phyloP scores from a whole-genome alignment of 2,113 vertebrate genomes.

The Chunga burmeisteri region DNA sequence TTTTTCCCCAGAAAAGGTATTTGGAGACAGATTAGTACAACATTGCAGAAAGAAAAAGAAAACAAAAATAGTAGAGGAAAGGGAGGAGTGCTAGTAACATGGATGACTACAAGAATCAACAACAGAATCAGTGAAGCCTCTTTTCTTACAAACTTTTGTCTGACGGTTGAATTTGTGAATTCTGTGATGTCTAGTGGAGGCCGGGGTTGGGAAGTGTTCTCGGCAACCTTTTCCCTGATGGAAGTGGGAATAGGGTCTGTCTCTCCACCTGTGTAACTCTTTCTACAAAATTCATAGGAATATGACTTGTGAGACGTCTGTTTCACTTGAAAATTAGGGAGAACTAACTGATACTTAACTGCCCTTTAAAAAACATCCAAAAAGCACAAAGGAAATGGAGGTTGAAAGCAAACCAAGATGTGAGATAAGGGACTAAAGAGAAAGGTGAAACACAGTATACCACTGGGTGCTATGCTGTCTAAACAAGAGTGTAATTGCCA shows the following conservation, averaged over 20 bases:
- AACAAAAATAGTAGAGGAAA: background rate
- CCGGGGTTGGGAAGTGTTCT: background rate
- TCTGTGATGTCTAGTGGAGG: background rate
- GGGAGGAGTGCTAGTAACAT: background rate
- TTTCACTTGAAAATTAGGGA: background rate
- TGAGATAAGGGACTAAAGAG: background rate
- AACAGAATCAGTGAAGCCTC: background rate
- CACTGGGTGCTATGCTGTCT: rapidly evolving
- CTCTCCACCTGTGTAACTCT: background rate
- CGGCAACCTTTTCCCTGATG: background rate
- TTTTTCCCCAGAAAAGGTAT: background rate
- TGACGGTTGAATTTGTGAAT: background rate
- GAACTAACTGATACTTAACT: background rate
- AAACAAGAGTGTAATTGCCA: background rate
- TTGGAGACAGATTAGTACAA: background rate
- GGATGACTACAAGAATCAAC: background rate
- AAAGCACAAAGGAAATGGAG: background rate
- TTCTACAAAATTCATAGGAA: background rate
- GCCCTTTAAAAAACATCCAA: background rate
- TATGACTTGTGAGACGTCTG: background rate
- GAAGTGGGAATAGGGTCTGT: background rate
- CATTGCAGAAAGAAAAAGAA: background rate
- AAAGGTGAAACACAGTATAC: background rate
- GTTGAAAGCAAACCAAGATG: background rate
- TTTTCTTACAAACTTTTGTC: background rate